Evolutionary conservation across 2,113 vertebrate genomes (phyloP), one percentile per base, ranked within the genome.

Genomic region (Leiothrix lutea): DNA sequence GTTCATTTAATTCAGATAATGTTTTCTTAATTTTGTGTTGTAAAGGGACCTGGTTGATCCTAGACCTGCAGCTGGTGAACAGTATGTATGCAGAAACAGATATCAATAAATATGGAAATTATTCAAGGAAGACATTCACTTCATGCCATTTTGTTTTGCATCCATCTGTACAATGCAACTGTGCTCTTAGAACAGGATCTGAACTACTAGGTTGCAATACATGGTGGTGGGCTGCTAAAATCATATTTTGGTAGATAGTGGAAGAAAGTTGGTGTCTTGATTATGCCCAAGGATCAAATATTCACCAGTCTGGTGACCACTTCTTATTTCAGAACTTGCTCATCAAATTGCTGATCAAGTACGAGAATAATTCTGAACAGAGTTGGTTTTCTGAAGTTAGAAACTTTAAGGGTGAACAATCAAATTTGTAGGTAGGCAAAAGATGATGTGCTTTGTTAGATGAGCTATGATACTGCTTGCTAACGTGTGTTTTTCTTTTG

Each of bases 401-500:
- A 58, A 88, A 36, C 64, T 80, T 54, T 15, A 56, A 70, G 28
- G 26, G 15, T 48, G 21, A 79, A 62, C 48, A 72, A 58, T 29
- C 11, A 2, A 47, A 83, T 70, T 47, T 80, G 17, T 64, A 36
- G 48, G 21, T 22, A 80, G 47, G 45, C 17, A 25, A 42, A 80
- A 77, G 38, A 24, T 24, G 1, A 15, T 66, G 36, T 40, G 31
- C 53, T 80, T 67, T 17, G 12, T 51, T 62, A 51, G 48, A 12
- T 50, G 50, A 85, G 20, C 72, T 67, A 1, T 21, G 62, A 25
- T 78, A 35, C 2, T 81, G 57, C 66, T 62, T 90, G 45, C 89
- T 98, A 90, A 98, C 16, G 0, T 45, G 35, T 91, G 48, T 4
- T 33, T 85, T 48, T 91, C 61, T 90, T 90, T 72, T 80, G 22